Conservation (phyloP, 2,888 invertebrate genomes). For the Neocrepidodera transversa region DNA sequence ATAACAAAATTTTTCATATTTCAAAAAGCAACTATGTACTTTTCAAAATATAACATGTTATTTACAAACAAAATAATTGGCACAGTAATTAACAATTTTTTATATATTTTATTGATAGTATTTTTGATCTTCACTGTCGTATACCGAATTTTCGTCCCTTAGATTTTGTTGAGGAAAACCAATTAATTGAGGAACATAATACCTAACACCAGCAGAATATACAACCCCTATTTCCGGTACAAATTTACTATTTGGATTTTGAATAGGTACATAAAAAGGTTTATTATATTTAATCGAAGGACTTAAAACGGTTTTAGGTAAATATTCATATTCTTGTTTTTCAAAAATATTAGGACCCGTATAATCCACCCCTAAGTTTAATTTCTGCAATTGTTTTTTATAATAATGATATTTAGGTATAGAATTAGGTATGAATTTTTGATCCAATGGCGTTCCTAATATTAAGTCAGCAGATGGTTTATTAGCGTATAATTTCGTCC, state of each 20-base stretch:
- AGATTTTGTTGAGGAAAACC: constrained; percentile 36
- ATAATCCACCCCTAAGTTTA: constrained; percentile 52
- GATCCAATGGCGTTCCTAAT: constrained; percentile 56
- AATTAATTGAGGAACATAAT: constrained; percentile 58
- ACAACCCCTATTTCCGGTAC: constrained; percentile 59
- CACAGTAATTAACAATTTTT: constrained; percentile 14
- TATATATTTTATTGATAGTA: constrained; percentile 44
- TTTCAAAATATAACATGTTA: too few species aligned
- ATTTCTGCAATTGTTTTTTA: constrained; percentile 49
- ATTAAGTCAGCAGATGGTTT: constrained; percentile 52
- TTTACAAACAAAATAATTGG: constrained; percentile 20
- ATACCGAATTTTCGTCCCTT: constrained; percentile 56
- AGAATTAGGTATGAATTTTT: constrained; percentile 51
- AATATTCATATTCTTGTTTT: constrained; percentile 53
- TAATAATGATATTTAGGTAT: constrained; percentile 50
- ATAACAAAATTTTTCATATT: too few species aligned
- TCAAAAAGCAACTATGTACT: too few species aligned
- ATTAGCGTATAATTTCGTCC: constrained; percentile 48
- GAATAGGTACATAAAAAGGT: constrained; percentile 37
- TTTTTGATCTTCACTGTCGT: constrained; percentile 54
- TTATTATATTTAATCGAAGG: constrained; percentile 47
- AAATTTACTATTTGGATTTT: constrained; percentile 33
- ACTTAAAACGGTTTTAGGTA: constrained; percentile 45
- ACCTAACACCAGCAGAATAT: constrained; percentile 58
- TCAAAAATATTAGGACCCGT: constrained; percentile 58